Conservation (phyloP, 2,113 vertebrate species). For the Chionis minor region DNA sequence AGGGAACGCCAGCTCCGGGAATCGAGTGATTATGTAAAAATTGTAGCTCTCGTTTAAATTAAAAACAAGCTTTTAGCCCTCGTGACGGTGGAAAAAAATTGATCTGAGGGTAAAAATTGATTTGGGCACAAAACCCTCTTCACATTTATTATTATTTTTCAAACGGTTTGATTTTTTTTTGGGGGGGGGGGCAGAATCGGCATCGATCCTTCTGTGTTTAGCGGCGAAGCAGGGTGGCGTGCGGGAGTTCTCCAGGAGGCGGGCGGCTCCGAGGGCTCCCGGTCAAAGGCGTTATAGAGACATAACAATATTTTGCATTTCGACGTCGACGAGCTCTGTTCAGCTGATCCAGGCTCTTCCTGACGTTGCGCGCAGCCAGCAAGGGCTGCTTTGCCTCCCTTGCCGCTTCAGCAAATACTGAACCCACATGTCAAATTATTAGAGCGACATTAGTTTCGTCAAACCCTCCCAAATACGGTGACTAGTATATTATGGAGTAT, state of each 20-base stretch:
- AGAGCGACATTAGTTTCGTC: constrained; percentile 8
- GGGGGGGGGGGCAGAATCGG: neutral
- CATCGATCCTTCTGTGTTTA: neutral
- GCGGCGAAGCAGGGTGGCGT: fast-evolving
- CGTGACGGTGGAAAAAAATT: neutral
- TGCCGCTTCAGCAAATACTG: neutral
- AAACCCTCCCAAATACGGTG: neutral
- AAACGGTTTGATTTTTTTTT: neutral
- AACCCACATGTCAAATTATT: neutral
- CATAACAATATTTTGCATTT: neutral
- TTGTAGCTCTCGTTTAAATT: neutral
- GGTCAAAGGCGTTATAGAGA: neutral
- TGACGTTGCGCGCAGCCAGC: neutral
- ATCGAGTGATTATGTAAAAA: constrained; percentile 7
- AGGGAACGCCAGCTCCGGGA: neutral
- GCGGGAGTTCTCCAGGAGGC: neutral
- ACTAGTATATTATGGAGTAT: neutral
- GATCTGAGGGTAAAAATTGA: neutral
- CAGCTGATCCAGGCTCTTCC: neutral
- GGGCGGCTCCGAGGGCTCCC: neutral
- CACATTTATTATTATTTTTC: neutral
- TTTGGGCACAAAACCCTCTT: neutral
- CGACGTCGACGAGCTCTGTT: neutral
- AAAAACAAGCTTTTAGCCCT: neutral
- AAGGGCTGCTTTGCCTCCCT: neutral